Evolutionary conservation across 2,888 invertebrate species (phyloP).

Genomic region (Ectemnius continuus): DNA sequence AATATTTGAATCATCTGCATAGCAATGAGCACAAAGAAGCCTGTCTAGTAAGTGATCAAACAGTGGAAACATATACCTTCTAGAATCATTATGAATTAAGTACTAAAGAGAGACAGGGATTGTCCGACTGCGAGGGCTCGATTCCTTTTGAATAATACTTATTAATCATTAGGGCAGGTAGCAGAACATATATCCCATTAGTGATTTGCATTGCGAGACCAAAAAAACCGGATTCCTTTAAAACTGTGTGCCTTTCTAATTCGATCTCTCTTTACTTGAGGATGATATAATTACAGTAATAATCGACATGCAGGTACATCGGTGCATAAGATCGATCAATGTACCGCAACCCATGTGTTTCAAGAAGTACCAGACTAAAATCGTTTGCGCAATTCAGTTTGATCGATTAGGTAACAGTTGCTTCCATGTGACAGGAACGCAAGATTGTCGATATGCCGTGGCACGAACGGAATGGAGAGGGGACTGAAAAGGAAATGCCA

Average conservation of each 20-base stretch:
- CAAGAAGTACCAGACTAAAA: conserved; percentile 38
- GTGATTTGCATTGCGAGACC: conserved; percentile 50
- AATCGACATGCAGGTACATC: conserved; percentile 58
- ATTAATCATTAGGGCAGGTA: conserved; percentile 50
- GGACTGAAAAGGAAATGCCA: conserved; percentile 83
- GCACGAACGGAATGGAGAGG: conserved; percentile 83
- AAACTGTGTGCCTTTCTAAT: conserved; percentile 46
- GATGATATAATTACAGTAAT: conserved; percentile 60
- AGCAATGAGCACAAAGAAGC: conserved; percentile 86
- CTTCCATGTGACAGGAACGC: conserved; percentile 78
- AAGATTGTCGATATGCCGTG: conserved; percentile 86
- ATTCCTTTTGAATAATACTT: conserved; percentile 44
- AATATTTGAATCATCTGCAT: conserved; percentile 91
- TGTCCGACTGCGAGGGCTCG: too few relatives aligned
- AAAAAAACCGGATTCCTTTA: conserved; percentile 49
- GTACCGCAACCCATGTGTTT: conserved; percentile 43
- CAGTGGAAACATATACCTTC: conserved; percentile 7
- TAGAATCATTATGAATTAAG: not conserved
- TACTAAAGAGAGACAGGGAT: not conserved
- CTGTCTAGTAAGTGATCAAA: conserved; percentile 71
- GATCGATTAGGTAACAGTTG: conserved; percentile 32
- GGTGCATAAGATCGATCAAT: conserved; percentile 51
- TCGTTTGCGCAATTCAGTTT: conserved; percentile 29
- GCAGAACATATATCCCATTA: conserved; percentile 44
- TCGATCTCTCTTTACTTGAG: conserved; percentile 55